Conservation (phyloP, 2,888 invertebrate genomes). For the Aethes cnicana region DNA sequence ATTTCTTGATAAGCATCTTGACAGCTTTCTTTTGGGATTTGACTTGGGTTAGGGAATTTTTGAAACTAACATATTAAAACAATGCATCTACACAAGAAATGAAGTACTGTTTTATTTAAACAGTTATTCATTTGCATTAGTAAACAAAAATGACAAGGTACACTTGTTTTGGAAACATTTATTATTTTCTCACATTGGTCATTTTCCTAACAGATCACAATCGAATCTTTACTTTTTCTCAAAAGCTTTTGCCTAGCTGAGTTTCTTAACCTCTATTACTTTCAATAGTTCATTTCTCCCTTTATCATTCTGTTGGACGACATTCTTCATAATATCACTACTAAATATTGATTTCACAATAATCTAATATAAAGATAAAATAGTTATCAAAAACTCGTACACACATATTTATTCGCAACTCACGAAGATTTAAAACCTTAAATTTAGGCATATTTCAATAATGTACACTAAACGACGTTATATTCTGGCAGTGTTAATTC, state of each 20-base stretch:
- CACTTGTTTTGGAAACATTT: slow-evolving; percentile 73
- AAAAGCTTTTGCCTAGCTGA: slow-evolving; percentile 49
- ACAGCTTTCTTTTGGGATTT: slow-evolving; percentile 69
- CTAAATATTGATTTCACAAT: slow-evolving; percentile 37
- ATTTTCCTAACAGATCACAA: slow-evolving; percentile 69
- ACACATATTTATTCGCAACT: slow-evolving; percentile 58
- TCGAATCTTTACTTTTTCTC: slow-evolving; percentile 48
- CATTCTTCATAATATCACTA: slow-evolving; percentile 43
- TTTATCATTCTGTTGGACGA: slow-evolving; percentile 57
- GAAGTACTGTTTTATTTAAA: slow-evolving; percentile 18
- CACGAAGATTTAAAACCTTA: slow-evolving; percentile 54
- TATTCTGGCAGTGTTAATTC: slow-evolving; percentile 77
- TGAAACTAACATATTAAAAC: slow-evolving; percentile 18
- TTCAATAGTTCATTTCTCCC: slow-evolving; percentile 35
- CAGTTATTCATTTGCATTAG: slow-evolving; percentile 44
- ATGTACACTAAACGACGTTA: slow-evolving; percentile 60
- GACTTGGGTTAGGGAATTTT: slow-evolving; percentile 12
- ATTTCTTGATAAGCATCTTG: slow-evolving; percentile 78
- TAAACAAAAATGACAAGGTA: slow-evolving; percentile 50
- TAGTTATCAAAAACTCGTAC: slow-evolving; percentile 76
- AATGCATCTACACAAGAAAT: slow-evolving; percentile 9
- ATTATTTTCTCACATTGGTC: slow-evolving; percentile 79
- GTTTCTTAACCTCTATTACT: slow-evolving; percentile 43
- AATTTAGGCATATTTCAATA: slow-evolving; percentile 53
- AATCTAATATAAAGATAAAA: slow-evolving; percentile 65